Evolutionary conservation across 2,888 invertebrate species (phyloP).

Genomic region (Atethmia centrago): DNA sequence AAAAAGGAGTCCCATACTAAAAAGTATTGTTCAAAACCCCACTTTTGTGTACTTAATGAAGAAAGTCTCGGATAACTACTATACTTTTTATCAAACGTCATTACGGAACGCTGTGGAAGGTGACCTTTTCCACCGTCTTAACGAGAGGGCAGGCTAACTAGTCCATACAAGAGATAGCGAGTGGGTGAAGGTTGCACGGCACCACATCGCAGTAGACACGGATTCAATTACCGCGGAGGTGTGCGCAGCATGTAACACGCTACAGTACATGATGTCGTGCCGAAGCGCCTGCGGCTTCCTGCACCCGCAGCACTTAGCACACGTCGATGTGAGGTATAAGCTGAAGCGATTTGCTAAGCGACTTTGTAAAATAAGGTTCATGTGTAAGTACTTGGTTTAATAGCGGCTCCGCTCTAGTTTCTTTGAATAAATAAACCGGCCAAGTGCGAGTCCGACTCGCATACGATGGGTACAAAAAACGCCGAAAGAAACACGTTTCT

Average conservation of each 20-base stretch:
- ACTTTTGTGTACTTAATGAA: background rate
- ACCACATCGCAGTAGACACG: constrained; percentile 76
- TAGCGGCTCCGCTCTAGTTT: background rate
- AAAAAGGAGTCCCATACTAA: no score
- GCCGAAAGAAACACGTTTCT: no score
- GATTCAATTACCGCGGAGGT: constrained; percentile 85
- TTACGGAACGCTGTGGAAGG: background rate
- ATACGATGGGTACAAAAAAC: no score
- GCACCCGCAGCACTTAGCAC: constrained; percentile 83
- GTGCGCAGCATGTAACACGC: constrained; percentile 81
- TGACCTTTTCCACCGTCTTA: constrained; percentile 11
- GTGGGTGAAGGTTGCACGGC: constrained; percentile 70
- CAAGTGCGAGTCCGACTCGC: no score
- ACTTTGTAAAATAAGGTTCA: background rate
- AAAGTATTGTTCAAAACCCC: background rate
- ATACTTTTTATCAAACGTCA: background rate
- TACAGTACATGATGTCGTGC: constrained; percentile 75
- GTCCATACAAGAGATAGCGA: constrained; percentile 44
- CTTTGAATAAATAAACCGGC: background rate
- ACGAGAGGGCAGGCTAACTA: constrained; percentile 23
- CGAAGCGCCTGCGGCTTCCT: constrained; percentile 83
- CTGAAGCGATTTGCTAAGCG: constrained; percentile 50
- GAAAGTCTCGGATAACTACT: background rate
- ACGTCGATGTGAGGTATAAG: constrained; percentile 52
- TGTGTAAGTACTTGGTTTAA: background rate